phyloP scores from a whole-genome alignment of 37 sponge, comb jelly and placozoan species.

The Aplysina aerophoba region DNA sequence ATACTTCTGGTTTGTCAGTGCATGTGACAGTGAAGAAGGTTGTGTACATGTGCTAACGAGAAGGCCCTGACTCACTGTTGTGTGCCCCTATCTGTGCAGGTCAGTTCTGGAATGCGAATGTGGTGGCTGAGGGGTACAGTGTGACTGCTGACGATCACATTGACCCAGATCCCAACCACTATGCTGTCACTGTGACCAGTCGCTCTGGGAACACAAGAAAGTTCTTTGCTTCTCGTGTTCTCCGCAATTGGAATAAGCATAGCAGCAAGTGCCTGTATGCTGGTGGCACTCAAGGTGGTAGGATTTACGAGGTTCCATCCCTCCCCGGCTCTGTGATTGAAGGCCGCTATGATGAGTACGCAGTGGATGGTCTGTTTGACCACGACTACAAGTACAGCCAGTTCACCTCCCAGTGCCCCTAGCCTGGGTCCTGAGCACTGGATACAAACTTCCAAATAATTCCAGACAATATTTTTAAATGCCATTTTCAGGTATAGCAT shows the following conservation, averaged over 20 bases:
- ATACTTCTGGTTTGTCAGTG: no score
- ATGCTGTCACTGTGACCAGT: conserved; percentile 47
- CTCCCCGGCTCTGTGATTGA: conserved; percentile 62
- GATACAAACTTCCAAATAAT: no score
- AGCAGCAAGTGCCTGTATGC: conserved; percentile 55
- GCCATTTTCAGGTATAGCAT: no score
- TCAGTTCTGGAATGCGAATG: conserved; percentile 78
- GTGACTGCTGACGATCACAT: neutral
- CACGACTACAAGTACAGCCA: conserved; percentile 27
- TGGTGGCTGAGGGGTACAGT: conserved; percentile 38
- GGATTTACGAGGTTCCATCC: conserved; percentile 1
- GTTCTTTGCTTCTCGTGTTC: conserved; percentile 49
- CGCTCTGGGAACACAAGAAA: neutral
- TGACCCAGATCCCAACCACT: conserved; percentile 6
- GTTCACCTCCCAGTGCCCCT: no score
- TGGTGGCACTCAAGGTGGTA: conserved; percentile 70
- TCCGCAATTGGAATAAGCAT: conserved; percentile 59
- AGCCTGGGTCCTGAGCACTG: no score
- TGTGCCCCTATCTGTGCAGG: conserved; percentile 19
- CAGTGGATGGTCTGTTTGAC: conserved; percentile 29
- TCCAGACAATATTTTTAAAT: no score
- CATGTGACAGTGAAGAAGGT: no score
- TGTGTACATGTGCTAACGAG: no score
- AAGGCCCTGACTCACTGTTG: no score
- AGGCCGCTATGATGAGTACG: conserved; percentile 59